Base-by-base conservation (phyloP, 2,113 vertebrate species). In the Antennarius striatus region DNA sequence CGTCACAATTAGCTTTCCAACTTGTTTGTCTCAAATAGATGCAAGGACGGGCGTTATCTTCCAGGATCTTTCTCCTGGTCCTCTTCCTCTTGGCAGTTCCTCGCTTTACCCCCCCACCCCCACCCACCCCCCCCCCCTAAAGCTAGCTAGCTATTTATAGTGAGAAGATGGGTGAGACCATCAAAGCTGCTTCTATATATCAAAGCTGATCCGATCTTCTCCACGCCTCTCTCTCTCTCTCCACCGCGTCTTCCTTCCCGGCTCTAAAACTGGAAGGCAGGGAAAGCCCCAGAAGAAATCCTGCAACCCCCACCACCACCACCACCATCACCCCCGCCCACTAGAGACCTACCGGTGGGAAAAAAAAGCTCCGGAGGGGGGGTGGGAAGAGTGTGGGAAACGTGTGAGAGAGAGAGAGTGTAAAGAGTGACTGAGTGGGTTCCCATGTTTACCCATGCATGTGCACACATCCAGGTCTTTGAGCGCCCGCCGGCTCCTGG, bases 161-260 rank as follows among this genome's bases (percentile, higher is more conserved):
- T 42, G 77, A 82, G 66, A 77, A 82, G 82, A 77, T 68, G 79
- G 58, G 77, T 57, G 79, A 87, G 83, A 85, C 86, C 85, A 92
- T 93, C 90, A 92, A 91, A 92, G 89, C 85, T 70, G 80, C 63
- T 86, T 82, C 76, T 65, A 80, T 85, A 83, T 86, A 92, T 92
- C 86, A 92, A 90, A 92, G 89, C 72, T 57, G 43, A 84, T 79
- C 74, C 75, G 57, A 83, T 82, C 77, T 51, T 87, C 81, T 86
- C 72, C 63, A 71, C 63, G 43, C 28, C 54, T 77, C 73, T 75
- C 63, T 46, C 54, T 46, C 54, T 75, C 63, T 46, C 67, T 70
- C 65, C 67, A 42, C 74, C 59, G 60, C 72, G 83, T 91, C 82
- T 80, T 81, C 78, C 73, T 83, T 71, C 69, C 64, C 55, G 14